Base-by-base conservation (phyloP, 2,888 invertebrate species). In the Hirtodrosophila trivittata region DNA sequence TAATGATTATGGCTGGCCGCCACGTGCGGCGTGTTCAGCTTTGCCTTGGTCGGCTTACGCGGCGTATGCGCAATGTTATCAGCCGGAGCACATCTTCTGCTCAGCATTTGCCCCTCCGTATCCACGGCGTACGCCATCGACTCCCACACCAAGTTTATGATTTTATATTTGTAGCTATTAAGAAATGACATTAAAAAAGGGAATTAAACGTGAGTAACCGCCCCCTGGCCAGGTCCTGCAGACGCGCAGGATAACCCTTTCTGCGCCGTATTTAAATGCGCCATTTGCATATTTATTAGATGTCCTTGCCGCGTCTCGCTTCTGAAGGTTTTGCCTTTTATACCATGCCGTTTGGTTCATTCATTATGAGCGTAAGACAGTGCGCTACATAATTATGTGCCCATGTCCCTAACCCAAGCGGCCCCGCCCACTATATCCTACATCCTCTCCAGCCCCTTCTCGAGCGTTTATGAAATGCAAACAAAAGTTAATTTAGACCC, bases 401-500 rank as follows among this genome's bases (percentile, higher is more conserved):
- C 60, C 47, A 13, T 5, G 5, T 8, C 39, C 2, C 18, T 21
- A 5, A n/a, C n/a, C n/a, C n/a, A n/a, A n/a, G n/a, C n/a, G 21
- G 35, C 16, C 21, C n/a, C 12, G n/a, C 13, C 26, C 38, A n/a
- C 4, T 21, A 21, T 21, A 21, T 21, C 2, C 5, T 21, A 21
- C 2, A 21, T 2, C 5, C 18, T 21, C 30, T 25, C 41, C 26
- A 16, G 43, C 35, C 56, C 38, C 16, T 33, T 39, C 7, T 30
- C 3, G 32, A 55, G 37, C 68, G 67, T 83, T 81, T 83, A 71
- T 86, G 69, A 66, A 82, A 77, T 52, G 63, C 86, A 88, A 88
- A 88, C 87, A 88, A 87, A 87, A 86, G 87, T 87, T 88, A 87
- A 87, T 88, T 87, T 88, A 76, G 82, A 75, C 74, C 76, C 77